Evolutionary conservation across 92 coral and sea anemone genomes (phyloP), one percentile per base, ranked within the genome.

Genomic region (Phenganax stokvisi): DNA sequence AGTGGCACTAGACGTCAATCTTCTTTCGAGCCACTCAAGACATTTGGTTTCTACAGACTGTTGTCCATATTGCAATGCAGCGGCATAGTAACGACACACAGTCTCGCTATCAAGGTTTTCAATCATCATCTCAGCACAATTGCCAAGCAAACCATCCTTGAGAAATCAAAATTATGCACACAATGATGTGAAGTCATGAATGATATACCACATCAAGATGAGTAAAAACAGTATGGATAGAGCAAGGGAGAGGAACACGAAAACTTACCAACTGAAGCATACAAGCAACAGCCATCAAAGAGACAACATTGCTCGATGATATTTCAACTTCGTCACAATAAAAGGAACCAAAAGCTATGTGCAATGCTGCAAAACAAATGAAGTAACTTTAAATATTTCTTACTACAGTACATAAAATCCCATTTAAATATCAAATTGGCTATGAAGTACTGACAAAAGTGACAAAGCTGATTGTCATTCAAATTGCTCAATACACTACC

Each of bases 11-110:
- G 98, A 93, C 0, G 96, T 87, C 3, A 93, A 85, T 25, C 96
- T 68, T 87, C 97, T 86, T 77, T 93, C 98, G 29, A 93, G 85
- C 93, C 97, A 93, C 71, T 93, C 90, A 25, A 91, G 84, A 87
- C 98, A 93, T 57, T 85, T 93, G 9, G 80, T 79, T 80, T 88
- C 90, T 0, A 93, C 85, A 10, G 37, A 81, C 12, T 79, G 71
- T 71, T 93, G 96, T 7, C 98, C 92, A 82, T 93, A 93, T 51
- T 88, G 87, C 56, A 77, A 83, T 31, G 98, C 97, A 10, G 98
- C 98, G 0, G 80, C 64, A 29, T 88, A 75, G 70, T 93, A 93
- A 17, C 87, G 88, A 75, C 98, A 93, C 12, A 93, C 97, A 27
- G 96, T 93, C n/a, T 85, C 85, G 51, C 85, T 87, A 74, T 88